Percentiles rank a stretch among this genome's conserved stretches.
Conservation (phyloP, 2,797 vertebrate genomes). For the Leptodactylus fallax region DNA sequence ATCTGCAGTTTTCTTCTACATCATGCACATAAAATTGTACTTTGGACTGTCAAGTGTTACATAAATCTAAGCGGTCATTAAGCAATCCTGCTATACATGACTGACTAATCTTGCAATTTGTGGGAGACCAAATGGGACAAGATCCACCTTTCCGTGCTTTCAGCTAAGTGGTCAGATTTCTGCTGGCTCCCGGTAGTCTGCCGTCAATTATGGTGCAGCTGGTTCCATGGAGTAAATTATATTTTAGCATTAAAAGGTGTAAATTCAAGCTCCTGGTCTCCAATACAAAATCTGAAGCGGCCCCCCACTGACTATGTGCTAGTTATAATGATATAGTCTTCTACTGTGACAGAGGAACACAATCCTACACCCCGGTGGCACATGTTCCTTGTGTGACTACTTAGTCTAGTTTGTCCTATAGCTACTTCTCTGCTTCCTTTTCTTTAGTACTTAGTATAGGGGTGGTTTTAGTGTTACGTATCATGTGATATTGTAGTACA, state of each 20-base stretch:
- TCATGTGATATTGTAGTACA: no score
- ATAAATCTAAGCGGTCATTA: not conserved
- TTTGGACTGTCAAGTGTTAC: not conserved
- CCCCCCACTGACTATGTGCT: no score
- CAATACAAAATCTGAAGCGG: not conserved
- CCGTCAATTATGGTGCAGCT: not conserved
- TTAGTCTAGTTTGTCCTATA: no score
- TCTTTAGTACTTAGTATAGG: no score
- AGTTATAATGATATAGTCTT: no score
- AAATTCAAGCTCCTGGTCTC: not conserved
- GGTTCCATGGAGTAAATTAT: not conserved
- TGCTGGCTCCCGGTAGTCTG: not conserved
- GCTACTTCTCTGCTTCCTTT: no score
- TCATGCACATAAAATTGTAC: conserved; percentile 9
- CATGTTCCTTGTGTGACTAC: no score
- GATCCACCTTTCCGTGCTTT: not conserved
- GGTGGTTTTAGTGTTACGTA: no score
- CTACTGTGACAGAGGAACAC: no score
- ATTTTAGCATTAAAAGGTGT: not conserved
- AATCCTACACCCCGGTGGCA: no score
- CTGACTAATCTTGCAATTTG: not conserved
- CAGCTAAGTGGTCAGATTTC: not conserved
- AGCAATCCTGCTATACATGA: not conserved
- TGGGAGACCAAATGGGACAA: not conserved
- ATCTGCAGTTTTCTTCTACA: not conserved